A percentile compares a stretch with the other conserved stretches of the same genome.
These are phyloP conservation scores for Nasua narica DNA, from an alignment of 2,797 vertebrate species.

Conservation along the genomic window DNA sequence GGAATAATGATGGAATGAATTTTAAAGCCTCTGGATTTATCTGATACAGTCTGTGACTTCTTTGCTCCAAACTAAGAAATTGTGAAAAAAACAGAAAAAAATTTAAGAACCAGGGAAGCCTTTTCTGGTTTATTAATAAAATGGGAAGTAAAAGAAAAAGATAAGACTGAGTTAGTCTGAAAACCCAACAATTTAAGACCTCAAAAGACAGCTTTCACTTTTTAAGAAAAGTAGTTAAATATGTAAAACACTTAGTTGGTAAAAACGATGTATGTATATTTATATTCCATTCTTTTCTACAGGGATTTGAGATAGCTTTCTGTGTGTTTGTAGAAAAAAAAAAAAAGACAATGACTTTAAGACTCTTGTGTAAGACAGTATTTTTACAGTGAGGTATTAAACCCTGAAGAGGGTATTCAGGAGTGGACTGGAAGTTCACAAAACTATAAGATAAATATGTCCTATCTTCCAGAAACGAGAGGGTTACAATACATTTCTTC, in stretches of 20 bases:
- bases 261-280: not conserved
- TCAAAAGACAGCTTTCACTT: not conserved
- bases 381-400: not conserved
- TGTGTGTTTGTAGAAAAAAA: not conserved
- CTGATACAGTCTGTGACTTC: not conserved
- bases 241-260: not conserved
- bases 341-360: not conserved
- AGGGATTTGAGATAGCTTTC: not conserved
- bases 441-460: not conserved
- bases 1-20: not conserved
- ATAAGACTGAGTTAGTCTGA: not conserved
- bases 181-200: not conserved
- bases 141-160: not conserved
- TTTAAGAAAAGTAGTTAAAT: not conserved
- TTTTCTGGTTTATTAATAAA: constrained; percentile 9
- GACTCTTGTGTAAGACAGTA: not conserved
- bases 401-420: not conserved
- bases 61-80: not conserved
- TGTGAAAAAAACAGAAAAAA: not conserved
- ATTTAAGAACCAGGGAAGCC: not conserved
- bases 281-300: not conserved
- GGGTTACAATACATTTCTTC: not conserved
- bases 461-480: not conserved
- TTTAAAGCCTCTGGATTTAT: not conserved
- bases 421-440: not conserved